phyloP scores from a whole-genome alignment of 2,113 vertebrate species.

The Synodontis membranacea region DNA sequence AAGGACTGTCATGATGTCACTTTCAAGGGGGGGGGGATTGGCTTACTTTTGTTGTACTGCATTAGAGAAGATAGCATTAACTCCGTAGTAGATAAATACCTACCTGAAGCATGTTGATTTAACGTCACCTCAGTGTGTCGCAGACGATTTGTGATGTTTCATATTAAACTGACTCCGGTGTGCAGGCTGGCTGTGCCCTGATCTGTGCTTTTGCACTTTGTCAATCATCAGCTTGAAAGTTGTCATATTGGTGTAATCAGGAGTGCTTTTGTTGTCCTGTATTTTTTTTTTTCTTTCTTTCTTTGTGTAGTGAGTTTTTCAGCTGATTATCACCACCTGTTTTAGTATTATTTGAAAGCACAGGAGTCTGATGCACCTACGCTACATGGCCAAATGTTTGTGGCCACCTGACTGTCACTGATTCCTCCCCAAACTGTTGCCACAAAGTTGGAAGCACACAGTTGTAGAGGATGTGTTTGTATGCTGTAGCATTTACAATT shows the following conservation, averaged over 20 bases:
- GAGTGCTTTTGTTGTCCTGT: background rate
- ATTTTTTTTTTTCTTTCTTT: background rate
- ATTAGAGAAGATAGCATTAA: background rate
- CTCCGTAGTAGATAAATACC: background rate
- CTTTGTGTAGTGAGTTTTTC: background rate
- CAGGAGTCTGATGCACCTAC: background rate
- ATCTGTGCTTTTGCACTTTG: background rate
- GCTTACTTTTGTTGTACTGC: background rate
- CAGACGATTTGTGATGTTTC: background rate
- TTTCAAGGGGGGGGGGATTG: background rate
- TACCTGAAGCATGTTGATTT: background rate
- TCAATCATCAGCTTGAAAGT: background rate
- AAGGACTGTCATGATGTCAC: background rate
- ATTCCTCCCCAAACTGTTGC: background rate
- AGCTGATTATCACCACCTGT: background rate
- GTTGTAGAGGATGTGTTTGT: background rate
- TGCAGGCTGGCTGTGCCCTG: background rate
- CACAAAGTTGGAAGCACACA: background rate
- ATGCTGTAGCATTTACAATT: background rate
- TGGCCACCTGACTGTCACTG: background rate
- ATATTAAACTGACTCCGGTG: background rate
- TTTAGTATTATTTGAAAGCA: background rate
- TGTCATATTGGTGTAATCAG: too few species aligned
- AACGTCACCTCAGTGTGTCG: background rate
- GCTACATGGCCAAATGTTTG: background rate